Conservation (phyloP, 2,888 invertebrate species). For the Orthonevra nobilis region DNA sequence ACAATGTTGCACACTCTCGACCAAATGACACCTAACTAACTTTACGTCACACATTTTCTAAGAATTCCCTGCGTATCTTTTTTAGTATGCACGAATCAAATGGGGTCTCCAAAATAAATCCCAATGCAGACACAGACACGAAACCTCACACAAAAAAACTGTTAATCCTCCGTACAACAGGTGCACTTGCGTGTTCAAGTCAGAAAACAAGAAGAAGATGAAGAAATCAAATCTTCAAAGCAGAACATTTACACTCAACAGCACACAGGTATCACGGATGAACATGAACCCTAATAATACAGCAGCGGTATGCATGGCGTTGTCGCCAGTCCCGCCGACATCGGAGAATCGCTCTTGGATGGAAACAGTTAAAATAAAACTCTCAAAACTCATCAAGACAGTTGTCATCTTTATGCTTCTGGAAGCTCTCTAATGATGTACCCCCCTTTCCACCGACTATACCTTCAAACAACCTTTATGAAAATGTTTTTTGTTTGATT, state of each 20-base stretch:
- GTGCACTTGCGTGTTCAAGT: conserved; percentile 18
- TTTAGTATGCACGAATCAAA: too few species aligned
- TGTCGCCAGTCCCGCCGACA: conserved; percentile 14
- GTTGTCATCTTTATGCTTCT: conserved; percentile 66
- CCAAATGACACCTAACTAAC: too few species aligned
- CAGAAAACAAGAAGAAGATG: conserved; percentile 2
- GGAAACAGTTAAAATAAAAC: conserved; percentile 63
- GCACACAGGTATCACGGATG: too few species aligned
- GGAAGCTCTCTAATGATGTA: conserved; percentile 50
- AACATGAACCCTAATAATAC: conserved; percentile 28
- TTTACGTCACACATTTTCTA: too few species aligned
- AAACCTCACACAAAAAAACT: conserved; percentile 15
- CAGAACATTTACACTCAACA: conserved; percentile 38
- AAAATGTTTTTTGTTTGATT: not conserved
- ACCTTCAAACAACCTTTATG: not conserved
- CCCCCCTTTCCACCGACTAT: not conserved
- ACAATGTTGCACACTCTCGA: too few species aligned
- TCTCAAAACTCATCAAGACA: conserved; percentile 60
- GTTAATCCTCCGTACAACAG: conserved; percentile 37
- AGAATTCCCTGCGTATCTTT: too few species aligned
- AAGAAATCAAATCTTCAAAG: conserved; percentile 36
- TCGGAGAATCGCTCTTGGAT: conserved; percentile 56
- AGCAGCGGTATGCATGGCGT: not conserved
- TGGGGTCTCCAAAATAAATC: too few species aligned
- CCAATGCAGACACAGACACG: too few species aligned